Evolutionary conservation across 2,888 invertebrate species (phyloP).

Genomic region (Cerceris ruficornis): DNA sequence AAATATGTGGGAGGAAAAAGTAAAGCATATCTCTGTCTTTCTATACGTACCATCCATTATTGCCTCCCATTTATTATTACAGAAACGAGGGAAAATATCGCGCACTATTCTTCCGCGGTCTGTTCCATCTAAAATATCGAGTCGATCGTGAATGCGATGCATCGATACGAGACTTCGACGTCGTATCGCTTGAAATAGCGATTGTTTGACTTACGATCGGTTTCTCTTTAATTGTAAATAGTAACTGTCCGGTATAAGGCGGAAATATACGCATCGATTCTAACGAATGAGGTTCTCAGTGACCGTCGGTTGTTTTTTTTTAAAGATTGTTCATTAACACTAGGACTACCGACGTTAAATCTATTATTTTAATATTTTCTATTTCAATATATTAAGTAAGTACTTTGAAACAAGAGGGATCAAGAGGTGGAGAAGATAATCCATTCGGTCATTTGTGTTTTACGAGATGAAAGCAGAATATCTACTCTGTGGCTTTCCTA

Average conservation of each 20-base stretch:
- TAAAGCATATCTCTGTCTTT: conserved; percentile 10
- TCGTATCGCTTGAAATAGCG: background rate
- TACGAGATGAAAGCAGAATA: too few species aligned
- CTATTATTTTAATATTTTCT: too few species aligned
- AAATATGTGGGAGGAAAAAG: too few species aligned
- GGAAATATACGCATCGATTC: background rate
- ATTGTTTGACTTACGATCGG: background rate
- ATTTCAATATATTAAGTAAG: too few species aligned
- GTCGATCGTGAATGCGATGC: conserved; percentile 21
- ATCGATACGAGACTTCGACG: background rate
- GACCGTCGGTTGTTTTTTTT: background rate
- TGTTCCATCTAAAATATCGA: conserved; percentile 16
- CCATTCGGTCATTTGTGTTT: too few species aligned
- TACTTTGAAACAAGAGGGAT: too few species aligned
- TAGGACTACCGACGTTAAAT: background rate
- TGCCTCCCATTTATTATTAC: conserved; percentile 13
- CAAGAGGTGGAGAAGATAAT: too few species aligned
- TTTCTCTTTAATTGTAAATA: conserved; percentile 15
- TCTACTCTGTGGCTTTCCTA: too few species aligned
- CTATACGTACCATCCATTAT: conserved; percentile 23
- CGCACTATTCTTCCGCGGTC: conserved; percentile 7
- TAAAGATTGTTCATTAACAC: conserved; percentile 5
- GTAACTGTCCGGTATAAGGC: background rate
- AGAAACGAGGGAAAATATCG: conserved; percentile 21
- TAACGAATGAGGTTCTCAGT: background rate